These are phyloP conservation scores for Pangasianodon hypophthalmus DNA, from an alignment of 2,113 vertebrate genomes.

Conservation along the genomic window DNA sequence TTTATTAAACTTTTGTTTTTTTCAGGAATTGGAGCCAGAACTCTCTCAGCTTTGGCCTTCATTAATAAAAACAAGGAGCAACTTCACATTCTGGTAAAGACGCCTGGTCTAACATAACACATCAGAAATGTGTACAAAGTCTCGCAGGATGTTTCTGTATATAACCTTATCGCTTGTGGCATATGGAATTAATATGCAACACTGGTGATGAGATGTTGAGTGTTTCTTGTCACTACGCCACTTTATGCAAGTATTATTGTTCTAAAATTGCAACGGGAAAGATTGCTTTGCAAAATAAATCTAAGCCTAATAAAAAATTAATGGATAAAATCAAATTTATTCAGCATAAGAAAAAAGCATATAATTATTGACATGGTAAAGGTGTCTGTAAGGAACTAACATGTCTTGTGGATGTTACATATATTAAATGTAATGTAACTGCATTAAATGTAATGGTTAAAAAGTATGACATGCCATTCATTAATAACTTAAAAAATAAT, in stretches of 20 bases:
- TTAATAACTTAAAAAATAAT: background rate
- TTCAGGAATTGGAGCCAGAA: constrained; percentile 66
- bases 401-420: background rate
- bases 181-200: background rate
- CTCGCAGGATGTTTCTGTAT: background rate
- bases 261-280: background rate
- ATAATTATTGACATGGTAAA: background rate
- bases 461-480: background rate
- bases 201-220: background rate
- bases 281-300: too few species aligned
- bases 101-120: background rate
- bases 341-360: background rate
- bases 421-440: background rate
- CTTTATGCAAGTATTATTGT: background rate
- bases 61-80: constrained; percentile 55
- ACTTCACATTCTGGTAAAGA: constrained; percentile 72
- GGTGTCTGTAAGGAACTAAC: background rate
- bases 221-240: background rate
- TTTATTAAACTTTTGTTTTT: background rate
- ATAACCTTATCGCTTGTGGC: background rate
- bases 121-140: background rate
- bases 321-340: background rate
- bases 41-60: constrained; percentile 70
- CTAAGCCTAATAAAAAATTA: too few species aligned
- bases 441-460: background rate